A percentile compares a stretch with the other conserved stretches of the same genome.
phyloP scores from a whole-genome alignment of 2,113 vertebrate genomes.

The Vulpes lagopus region DNA sequence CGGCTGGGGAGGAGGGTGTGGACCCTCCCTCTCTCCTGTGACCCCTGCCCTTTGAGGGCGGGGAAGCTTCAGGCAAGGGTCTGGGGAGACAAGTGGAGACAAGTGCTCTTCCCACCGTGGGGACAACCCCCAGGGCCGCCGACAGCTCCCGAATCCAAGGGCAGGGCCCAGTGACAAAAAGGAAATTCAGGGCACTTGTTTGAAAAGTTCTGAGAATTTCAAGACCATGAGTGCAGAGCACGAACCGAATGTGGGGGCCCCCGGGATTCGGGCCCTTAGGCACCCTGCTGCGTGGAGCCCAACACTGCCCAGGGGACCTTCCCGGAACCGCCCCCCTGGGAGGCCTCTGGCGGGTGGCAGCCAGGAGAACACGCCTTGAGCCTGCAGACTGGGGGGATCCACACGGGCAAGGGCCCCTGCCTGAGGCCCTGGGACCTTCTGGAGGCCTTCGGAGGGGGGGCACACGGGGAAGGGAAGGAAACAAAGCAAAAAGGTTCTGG shows the following conservation, averaged over 20 bases:
- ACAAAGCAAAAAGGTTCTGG: background rate
- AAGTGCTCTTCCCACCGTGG: accelerated
- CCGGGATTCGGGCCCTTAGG: accelerated
- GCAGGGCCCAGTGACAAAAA: background rate
- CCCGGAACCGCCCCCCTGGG: background rate
- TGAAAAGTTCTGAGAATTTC: background rate
- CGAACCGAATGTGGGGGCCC: accelerated
- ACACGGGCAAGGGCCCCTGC: too few relatives aligned
- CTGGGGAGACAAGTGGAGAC: too few relatives aligned
- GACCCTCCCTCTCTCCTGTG: accelerated
- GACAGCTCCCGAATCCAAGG: background rate
- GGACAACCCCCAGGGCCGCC: background rate
- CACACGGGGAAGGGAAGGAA: accelerated
- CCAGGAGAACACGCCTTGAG: background rate
- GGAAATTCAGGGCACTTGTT: background rate
- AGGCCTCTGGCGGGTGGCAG: background rate
- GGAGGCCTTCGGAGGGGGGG: background rate
- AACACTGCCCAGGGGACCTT: background rate
- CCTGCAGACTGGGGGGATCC: background rate
- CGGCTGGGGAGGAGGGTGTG: accelerated
- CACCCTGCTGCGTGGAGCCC: accelerated
- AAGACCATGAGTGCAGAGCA: accelerated
- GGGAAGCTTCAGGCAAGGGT: too few relatives aligned
- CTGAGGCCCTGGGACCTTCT: accelerated
- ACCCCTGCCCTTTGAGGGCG: background rate